Percentiles rank a stretch among this genome's conserved stretches.
Conservation (phyloP, 2,113 vertebrate species). For the Acrocephalus arundinaceus region DNA sequence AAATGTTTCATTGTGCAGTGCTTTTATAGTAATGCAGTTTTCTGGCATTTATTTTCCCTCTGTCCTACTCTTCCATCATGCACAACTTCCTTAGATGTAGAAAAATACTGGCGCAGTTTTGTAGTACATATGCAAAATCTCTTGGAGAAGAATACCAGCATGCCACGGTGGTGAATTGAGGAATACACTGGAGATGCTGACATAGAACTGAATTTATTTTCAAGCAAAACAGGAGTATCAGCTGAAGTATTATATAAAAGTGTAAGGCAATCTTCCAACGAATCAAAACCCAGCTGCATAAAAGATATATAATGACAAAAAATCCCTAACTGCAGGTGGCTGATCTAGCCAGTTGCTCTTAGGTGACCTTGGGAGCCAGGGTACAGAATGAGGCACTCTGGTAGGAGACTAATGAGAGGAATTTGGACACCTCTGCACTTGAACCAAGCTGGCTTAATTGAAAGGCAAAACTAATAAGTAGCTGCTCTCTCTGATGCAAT, state of each 20-base stretch:
- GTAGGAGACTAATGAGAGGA: neutral
- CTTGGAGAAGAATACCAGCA: neutral
- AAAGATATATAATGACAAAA: neutral
- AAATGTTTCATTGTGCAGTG: neutral
- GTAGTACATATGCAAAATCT: neutral
- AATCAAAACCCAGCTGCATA: neutral
- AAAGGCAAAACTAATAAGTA: neutral
- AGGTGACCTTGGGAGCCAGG: neutral
- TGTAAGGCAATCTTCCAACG: neutral
- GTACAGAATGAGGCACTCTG: neutral
- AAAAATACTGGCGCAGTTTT: neutral
- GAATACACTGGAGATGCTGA: neutral
- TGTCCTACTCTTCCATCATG: neutral
- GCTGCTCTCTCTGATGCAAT: neutral
- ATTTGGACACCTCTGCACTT: neutral
- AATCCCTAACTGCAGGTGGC: neutral
- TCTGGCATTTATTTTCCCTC: neutral
- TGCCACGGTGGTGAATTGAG: neutral
- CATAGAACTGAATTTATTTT: conserved; percentile 23
- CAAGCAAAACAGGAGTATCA: neutral
- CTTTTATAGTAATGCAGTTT: neutral
- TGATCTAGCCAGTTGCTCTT: neutral
- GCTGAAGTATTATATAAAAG: neutral
- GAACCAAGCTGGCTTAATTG: neutral
- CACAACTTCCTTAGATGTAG: neutral